Evolutionary conservation across 2,113 vertebrate species (phyloP).

Genomic region (Peromyscus maniculatus): DNA sequence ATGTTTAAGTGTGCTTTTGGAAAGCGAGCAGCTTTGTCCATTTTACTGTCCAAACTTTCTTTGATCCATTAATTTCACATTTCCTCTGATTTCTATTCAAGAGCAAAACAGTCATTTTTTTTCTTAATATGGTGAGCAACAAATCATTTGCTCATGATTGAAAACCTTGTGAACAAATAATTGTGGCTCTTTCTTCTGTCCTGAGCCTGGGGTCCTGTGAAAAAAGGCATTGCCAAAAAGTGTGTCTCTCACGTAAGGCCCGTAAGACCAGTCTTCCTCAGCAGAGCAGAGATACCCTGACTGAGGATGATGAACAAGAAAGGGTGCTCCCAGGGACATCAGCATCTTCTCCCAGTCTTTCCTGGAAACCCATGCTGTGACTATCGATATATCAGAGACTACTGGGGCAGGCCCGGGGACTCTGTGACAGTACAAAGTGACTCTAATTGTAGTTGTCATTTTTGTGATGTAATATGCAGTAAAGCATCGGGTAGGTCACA

Average conservation of each 20-base stretch:
- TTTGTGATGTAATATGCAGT: background rate
- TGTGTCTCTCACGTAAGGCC: background rate
- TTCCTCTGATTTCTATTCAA: constrained; percentile 53
- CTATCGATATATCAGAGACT: background rate
- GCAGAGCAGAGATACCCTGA: background rate
- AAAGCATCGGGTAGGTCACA: background rate
- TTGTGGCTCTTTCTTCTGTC: background rate
- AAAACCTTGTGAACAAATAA: background rate
- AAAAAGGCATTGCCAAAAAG: background rate
- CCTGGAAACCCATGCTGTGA: accelerated
- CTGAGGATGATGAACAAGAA: background rate
- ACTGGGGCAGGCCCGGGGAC: background rate
- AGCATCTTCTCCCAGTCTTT: background rate
- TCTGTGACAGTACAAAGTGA: background rate
- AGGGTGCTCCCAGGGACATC: background rate
- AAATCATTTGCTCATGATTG: background rate
- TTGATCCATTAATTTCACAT: constrained; percentile 53
- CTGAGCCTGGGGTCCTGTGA: background rate
- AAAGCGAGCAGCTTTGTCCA: constrained; percentile 48
- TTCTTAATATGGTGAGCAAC: background rate
- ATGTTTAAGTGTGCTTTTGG: constrained; percentile 43
- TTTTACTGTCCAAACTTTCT: constrained; percentile 36
- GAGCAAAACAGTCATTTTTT: background rate
- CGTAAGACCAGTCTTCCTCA: background rate
- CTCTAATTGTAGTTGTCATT: background rate